A percentile compares a stretch with the other conserved stretches of the same genome.
These are phyloP conservation scores for Maniola hyperantus DNA, from an alignment of 2,888 invertebrate genomes.

Conservation along the genomic window DNA sequence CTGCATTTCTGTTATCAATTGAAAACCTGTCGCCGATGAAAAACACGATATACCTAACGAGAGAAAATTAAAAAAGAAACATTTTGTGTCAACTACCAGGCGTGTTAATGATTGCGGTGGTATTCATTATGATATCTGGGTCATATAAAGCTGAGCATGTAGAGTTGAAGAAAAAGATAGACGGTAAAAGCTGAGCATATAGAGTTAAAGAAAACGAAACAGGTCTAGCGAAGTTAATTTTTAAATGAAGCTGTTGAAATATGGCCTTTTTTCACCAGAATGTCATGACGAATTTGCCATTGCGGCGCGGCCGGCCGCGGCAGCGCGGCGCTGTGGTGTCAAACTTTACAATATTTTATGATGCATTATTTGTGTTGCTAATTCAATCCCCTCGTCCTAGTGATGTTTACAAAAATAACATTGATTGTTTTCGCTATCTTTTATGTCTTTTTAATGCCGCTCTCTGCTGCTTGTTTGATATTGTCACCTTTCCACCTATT, in stretches of 20 bases:
- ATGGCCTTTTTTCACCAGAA: too few relatives aligned
- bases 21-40: conserved; percentile 5
- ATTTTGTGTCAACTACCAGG: conserved; percentile 15
- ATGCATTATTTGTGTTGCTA: too few relatives aligned
- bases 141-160: conserved; percentile 3
- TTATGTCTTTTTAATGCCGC: too few relatives aligned
- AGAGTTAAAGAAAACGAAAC: background rate
- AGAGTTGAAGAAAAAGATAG: background rate
- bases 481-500: too few relatives aligned
- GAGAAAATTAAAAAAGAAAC: conserved; percentile 15
- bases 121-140: conserved; percentile 19
- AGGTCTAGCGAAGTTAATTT: background rate
- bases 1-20: conserved; percentile 4
- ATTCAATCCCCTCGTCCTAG: too few relatives aligned
- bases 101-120: conserved; percentile 19
- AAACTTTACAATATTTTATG: too few relatives aligned
- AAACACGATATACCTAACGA: conserved; percentile 10
- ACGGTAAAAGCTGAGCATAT: background rate
- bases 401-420: too few relatives aligned
- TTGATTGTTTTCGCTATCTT: too few relatives aligned
- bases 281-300: too few relatives aligned
- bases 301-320: too few relatives aligned
- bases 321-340: too few relatives aligned
- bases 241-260: background rate
- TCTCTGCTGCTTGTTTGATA: too few relatives aligned